Evolutionary conservation across 2,888 invertebrate genomes (phyloP), one percentile per base, ranked within the genome.

Genomic region (Epistrophe eligans): DNA sequence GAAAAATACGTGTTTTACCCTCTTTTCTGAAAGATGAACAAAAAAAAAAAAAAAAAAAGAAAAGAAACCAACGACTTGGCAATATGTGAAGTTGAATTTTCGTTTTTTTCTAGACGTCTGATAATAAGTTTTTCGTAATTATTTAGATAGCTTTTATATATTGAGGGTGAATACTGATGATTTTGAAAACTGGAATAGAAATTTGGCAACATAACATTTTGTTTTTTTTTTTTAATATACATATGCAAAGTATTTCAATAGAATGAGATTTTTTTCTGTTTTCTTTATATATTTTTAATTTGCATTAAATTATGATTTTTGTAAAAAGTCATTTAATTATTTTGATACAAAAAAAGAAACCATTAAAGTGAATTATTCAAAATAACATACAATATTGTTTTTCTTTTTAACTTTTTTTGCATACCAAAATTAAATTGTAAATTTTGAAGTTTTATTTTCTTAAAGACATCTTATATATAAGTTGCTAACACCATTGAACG

Each of bases 41-140:
- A 10, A 19, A 11, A 55, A 32, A 77, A 58, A 73, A 40, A 58
- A 38, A 10, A 19, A 11, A 55, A 32, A 77, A 58, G 66, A 40
- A 58, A n/a, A 24, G 24, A 24, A 24, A 24, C 24, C 35, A 66
- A 52, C 43, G 64, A 72, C 66, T 55, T 74, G 74, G 70, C 76
- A 81, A 57, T 82, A 77, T 82, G 82, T 82, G 82, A 77, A 50
- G 62, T 72, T 72, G 64, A 15, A 43, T 58, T 55, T 19, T 19
- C 55, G 38, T 50, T 62, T 64, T 55, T 13, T 55, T 64, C 57
- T 66, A 82, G 82, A 82, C 71, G 82, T 77, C 66, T 72, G 77
- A 52, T 77, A 77, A 66, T 72, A 82, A 66, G 57, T 82, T 82
- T 82, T 76, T 66, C 66, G 72, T 82, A 82, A 82, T 77, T 82